Conservation (phyloP, 2,113 vertebrate species). For the Ptilonorhynchus violaceus region DNA sequence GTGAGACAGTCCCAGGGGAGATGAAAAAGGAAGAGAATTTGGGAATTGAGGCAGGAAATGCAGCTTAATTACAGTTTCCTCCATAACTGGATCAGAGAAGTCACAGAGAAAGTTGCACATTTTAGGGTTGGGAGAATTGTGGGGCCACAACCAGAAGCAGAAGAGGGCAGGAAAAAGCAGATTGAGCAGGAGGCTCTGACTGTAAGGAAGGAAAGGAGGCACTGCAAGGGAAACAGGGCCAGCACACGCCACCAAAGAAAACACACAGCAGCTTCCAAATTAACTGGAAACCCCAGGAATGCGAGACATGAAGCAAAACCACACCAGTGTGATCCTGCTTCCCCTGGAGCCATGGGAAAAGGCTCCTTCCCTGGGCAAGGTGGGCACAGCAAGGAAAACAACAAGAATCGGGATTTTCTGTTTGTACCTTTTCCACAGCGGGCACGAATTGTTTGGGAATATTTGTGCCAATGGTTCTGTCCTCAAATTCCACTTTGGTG, state of each 20-base stretch:
- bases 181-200: neutral
- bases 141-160: neutral
- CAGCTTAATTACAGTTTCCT: neutral
- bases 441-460: conserved; percentile 92
- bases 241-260: neutral
- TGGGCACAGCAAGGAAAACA: neutral
- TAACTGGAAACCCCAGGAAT: neutral
- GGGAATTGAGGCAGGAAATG: neutral
- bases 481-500: conserved; percentile 90
- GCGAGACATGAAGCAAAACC: neutral
- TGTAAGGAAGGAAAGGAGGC: neutral
- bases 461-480: conserved; percentile 91
- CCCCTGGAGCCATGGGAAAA: neutral
- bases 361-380: neutral
- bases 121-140: neutral
- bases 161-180: neutral
- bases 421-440: conserved; percentile 86
- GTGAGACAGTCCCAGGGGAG: neutral
- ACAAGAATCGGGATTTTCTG: neutral
- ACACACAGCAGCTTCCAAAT: neutral
- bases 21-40: neutral
- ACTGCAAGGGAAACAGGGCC: neutral
- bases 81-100: neutral
- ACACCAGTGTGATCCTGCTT: neutral
- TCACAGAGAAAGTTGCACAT: neutral